phyloP scores from a whole-genome alignment of 2,113 vertebrate genomes.

The Eleginops maclovinus region DNA sequence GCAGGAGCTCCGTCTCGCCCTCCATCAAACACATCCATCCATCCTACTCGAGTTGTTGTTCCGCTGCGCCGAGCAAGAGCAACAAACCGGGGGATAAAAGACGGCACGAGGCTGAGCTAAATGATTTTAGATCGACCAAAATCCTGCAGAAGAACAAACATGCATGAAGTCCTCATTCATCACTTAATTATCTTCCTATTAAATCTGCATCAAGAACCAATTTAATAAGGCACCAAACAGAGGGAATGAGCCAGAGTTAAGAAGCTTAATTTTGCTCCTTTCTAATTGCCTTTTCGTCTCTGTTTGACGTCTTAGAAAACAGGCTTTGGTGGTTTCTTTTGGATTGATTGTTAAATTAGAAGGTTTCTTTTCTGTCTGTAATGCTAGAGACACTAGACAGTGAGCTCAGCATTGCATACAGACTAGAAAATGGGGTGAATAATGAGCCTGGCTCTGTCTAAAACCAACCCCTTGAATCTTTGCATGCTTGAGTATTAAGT shows the following conservation, averaged over 20 bases:
- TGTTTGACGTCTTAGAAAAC: too few relatives aligned
- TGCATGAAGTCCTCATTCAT: background rate
- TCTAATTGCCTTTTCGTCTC: too few relatives aligned
- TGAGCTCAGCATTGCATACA: too few relatives aligned
- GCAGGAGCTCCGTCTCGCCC: constrained; percentile 18
- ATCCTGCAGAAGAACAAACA: background rate
- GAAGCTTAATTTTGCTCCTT: background rate
- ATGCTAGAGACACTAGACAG: too few relatives aligned
- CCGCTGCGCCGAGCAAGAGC: constrained; percentile 19
- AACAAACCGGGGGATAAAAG: constrained; percentile 13
- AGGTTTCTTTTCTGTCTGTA: too few relatives aligned
- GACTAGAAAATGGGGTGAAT: background rate
- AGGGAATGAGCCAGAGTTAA: background rate
- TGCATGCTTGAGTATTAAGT: too few relatives aligned
- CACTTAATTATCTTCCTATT: background rate
- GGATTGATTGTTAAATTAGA: too few relatives aligned
- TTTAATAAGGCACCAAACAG: background rate
- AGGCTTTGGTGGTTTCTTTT: too few relatives aligned
- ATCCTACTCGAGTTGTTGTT: constrained; percentile 32
- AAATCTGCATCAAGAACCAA: background rate
- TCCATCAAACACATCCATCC: constrained; percentile 40
- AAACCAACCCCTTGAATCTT: too few relatives aligned
- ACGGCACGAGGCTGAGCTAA: background rate
- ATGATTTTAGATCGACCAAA: background rate
- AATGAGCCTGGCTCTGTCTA: too few relatives aligned